These are phyloP conservation scores for Procambarus virginalis DNA, from an alignment of 1,140 invertebrate species.

Conservation along the genomic window DNA sequence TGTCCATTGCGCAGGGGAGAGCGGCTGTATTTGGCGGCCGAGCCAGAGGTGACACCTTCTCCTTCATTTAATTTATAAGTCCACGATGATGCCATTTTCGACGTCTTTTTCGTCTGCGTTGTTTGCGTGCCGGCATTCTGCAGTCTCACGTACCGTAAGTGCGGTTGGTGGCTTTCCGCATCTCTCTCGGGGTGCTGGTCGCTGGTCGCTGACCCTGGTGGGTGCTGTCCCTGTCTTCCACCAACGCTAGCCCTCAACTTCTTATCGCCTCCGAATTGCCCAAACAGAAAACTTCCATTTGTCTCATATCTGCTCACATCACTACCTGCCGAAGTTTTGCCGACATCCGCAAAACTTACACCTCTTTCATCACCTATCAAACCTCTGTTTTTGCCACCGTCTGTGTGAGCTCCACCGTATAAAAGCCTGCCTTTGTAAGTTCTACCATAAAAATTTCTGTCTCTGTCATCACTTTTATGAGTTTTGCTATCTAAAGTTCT, in stretches of 20 bases:
- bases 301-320: neutral
- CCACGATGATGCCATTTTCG: neutral
- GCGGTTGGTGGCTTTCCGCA: neutral
- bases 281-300: neutral
- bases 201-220: neutral
- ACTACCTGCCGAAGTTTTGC: neutral
- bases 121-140: conserved; percentile 25
- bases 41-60: neutral
- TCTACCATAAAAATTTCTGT: too few species aligned
- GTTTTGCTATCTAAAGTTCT: too few species aligned
- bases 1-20: conserved; percentile 36
- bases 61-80: too few species aligned
- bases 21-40: conserved; percentile 7
- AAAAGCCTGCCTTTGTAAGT: too few species aligned
- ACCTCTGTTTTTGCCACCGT: neutral
- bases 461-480: too few species aligned
- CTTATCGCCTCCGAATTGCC: neutral
- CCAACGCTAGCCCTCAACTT: neutral
- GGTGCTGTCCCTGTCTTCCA: neutral
- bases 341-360: neutral
- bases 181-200: neutral
- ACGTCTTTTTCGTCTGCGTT: neutral
- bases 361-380: neutral
- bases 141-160: neutral
- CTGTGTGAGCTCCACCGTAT: neutral